A percentile compares a stretch with the other conserved stretches of the same genome.
phyloP scores from a whole-genome alignment of 2,888 invertebrate species.

The Malthinus seriepunctatus region DNA sequence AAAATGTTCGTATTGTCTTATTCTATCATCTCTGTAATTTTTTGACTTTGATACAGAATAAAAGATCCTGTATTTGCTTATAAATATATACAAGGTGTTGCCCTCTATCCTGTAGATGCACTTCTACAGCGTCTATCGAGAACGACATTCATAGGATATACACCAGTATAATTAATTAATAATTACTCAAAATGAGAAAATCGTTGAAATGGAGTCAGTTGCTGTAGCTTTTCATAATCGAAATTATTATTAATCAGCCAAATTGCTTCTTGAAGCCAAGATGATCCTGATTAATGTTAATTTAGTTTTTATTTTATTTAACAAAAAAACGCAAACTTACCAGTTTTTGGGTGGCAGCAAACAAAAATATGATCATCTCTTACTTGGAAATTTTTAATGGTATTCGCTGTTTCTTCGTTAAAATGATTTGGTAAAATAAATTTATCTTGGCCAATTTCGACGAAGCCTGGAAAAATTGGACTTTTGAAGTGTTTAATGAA shows the following conservation, averaged over 20 bases:
- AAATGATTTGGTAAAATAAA: neutral
- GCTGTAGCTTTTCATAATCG: constrained; percentile 62
- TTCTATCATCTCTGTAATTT: no score
- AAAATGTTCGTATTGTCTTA: no score
- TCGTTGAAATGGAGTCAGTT: constrained; percentile 58
- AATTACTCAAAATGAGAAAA: constrained; percentile 72
- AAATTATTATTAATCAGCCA: constrained; percentile 69
- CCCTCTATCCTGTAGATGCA: no score
- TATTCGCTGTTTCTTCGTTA: constrained; percentile 38
- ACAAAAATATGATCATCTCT: constrained; percentile 59
- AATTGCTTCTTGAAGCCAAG: constrained; percentile 78
- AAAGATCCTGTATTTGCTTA: no score
- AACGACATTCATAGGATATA: no score
- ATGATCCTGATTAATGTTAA: constrained; percentile 62
- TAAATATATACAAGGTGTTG: no score
- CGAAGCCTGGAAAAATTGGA: neutral
- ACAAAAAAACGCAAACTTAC: constrained; percentile 48
- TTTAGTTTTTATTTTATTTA: no score
- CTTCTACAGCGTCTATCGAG: no score
- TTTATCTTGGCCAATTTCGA: neutral
- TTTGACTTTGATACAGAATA: no score
- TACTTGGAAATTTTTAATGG: constrained; percentile 55
- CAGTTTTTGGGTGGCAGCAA: constrained; percentile 60
- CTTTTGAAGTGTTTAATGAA: neutral
- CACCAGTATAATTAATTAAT: neutral